These are phyloP conservation scores for Drosophila histrio DNA, from an alignment of 2,888 invertebrate species.

Conservation along the genomic window DNA sequence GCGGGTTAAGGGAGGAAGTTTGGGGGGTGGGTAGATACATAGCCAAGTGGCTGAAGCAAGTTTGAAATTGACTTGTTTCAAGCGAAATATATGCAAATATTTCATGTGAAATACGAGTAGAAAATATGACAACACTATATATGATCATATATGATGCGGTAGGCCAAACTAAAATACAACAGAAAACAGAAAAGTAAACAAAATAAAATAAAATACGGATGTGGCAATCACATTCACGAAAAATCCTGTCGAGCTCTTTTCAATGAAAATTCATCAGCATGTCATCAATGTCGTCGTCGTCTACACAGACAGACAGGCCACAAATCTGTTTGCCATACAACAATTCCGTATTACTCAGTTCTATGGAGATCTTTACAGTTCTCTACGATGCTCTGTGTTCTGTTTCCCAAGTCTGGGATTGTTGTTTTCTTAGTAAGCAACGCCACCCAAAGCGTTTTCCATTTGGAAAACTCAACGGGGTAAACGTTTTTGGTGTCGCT, in stretches of 20 bases:
- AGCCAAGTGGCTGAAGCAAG: background rate
- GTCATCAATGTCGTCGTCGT: conserved; percentile 47
- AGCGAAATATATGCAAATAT: conserved; percentile 25
- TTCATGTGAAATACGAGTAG: conserved; percentile 44
- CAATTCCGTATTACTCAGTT: background rate
- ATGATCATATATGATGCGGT: conserved; percentile 33
- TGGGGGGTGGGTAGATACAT: no score
- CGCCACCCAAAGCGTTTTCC: conserved; percentile 81
- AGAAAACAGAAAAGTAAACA: conserved; percentile 5
- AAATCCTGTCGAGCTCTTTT: conserved; percentile 79
- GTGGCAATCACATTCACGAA: conserved; percentile 75
- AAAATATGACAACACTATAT: background rate
- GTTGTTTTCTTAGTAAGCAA: conserved; percentile 76
- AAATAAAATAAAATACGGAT: conserved; percentile 73
- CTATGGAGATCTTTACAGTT: conserved; percentile 2
- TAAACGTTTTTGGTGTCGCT: conserved; percentile 62
- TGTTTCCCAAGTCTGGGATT: conserved; percentile 32
- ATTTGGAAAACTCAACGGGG: conserved; percentile 70
- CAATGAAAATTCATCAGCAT: conserved; percentile 82
- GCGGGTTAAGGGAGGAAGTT: background rate
- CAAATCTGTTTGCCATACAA: conserved; percentile 1
- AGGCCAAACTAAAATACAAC: conserved; percentile 24
- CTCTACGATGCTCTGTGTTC: background rate
- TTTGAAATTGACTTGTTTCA: conserved; percentile 32
- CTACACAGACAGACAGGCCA: conserved; percentile 5